Evolutionary conservation across 2,888 invertebrate species (phyloP).

Genomic region (Chirona hameri): DNA sequence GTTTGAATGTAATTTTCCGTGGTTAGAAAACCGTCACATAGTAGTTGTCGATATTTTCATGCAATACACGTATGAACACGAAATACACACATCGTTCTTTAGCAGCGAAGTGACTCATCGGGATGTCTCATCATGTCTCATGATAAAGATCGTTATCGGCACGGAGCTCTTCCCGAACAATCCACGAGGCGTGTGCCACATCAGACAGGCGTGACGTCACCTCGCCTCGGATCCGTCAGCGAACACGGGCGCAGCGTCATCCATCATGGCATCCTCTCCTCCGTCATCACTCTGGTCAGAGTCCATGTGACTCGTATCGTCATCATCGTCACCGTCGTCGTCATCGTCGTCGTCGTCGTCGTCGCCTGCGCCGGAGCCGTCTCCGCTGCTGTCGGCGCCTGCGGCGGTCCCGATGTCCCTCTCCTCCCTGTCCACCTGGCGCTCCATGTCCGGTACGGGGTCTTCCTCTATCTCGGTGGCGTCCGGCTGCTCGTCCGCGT

Average conservation of each 20-base stretch:
- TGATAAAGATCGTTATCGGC: too few relatives aligned
- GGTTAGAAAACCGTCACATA: too few relatives aligned
- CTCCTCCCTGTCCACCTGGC: neutral
- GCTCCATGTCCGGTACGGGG: conserved; percentile 1
- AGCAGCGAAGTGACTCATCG: too few relatives aligned
- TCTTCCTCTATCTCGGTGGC: neutral
- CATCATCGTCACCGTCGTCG: neutral
- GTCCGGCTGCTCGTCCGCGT: neutral
- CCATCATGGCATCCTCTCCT: neutral
- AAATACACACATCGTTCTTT: too few relatives aligned
- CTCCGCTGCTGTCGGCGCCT: neutral
- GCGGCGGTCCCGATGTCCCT: neutral
- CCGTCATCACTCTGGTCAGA: neutral
- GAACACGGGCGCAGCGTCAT: neutral
- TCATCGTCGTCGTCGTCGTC: neutral
- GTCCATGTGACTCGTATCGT: neutral
- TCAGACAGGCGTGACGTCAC: neutral
- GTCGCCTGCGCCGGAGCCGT: neutral
- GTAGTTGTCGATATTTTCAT: too few relatives aligned
- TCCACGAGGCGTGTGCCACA: too few relatives aligned
- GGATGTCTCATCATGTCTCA: too few relatives aligned
- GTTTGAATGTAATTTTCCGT: too few relatives aligned
- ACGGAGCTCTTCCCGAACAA: too few relatives aligned
- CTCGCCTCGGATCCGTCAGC: neutral
- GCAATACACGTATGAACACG: too few relatives aligned